A percentile compares a stretch with the other conserved stretches of the same genome.
These are phyloP conservation scores for Bubo bubo DNA, from an alignment of 2,113 vertebrate genomes.

Conservation along the genomic window DNA sequence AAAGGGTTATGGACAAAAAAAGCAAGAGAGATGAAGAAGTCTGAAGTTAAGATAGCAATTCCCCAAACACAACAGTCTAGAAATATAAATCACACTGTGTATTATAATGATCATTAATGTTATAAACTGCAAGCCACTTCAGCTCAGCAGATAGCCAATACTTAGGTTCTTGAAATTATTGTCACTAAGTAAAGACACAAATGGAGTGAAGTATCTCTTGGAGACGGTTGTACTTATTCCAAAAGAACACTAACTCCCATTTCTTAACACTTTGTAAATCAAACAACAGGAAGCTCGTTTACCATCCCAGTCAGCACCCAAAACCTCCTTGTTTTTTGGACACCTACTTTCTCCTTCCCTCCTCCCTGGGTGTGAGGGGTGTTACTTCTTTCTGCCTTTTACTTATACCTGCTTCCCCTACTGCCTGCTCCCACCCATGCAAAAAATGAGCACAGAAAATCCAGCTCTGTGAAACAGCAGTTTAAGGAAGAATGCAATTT, in stretches of 20 bases:
- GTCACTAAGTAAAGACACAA: background rate
- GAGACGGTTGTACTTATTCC: background rate
- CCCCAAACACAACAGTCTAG: background rate
- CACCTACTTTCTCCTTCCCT: background rate
- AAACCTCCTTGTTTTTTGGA: background rate
- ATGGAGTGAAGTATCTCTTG: background rate
- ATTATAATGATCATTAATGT: background rate
- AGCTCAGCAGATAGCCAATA: background rate
- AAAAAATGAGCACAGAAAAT: accelerated
- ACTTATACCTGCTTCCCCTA: background rate
- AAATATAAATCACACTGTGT: background rate
- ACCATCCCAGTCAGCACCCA: background rate
- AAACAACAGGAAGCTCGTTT: background rate
- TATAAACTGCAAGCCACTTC: background rate
- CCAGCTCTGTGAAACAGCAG: background rate
- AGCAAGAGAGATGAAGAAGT: background rate
- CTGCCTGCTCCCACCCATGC: background rate
- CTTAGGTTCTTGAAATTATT: background rate
- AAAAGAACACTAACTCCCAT: background rate
- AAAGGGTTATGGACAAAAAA: background rate
- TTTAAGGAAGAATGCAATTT: background rate
- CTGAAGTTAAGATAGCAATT: background rate
- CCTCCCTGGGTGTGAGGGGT: accelerated
- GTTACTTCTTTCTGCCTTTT: background rate
- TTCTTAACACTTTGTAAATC: background rate